Evolutionary conservation across 2,113 vertebrate species (phyloP).

Genomic region (Acrocephalus kingi): DNA sequence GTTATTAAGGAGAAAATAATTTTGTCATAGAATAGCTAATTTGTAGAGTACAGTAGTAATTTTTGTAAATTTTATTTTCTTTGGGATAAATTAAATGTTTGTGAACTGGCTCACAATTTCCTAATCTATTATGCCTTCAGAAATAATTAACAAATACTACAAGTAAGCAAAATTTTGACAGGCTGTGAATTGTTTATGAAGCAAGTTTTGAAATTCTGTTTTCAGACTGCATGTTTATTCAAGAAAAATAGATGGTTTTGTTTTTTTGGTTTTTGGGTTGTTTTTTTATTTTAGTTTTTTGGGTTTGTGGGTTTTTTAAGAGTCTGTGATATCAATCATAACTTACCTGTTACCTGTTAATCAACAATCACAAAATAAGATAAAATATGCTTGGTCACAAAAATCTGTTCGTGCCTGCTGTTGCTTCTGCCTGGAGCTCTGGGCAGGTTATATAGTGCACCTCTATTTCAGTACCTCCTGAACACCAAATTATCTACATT

Average conservation of each 20-base stretch:
- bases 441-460: not conserved
- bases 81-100: not conserved
- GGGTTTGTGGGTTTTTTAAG: not conserved
- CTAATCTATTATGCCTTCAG: not conserved
- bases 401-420: not conserved
- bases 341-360: not conserved
- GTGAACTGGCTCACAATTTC: not conserved
- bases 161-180: not conserved
- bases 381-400: not conserved
- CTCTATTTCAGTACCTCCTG: not conserved
- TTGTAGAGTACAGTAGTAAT: not conserved
- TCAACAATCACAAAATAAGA: not conserved
- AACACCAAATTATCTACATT: not conserved
- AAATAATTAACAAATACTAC: not conserved
- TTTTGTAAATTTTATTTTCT: not conserved
- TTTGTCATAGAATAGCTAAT: conserved; percentile 12
- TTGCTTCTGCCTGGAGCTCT: not conserved
- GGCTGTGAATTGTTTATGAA: not conserved
- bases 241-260: not conserved
- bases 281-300: not conserved
- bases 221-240: not conserved
- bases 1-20: conserved; percentile 39
- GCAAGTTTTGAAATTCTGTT: not conserved
- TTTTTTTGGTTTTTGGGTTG: not conserved
- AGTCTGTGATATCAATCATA: not conserved